Percentiles rank a stretch among this genome's conserved stretches.
Evolutionary conservation across 2,113 vertebrate species (phyloP).

Genomic region (Psittacara wagleri): DNA sequence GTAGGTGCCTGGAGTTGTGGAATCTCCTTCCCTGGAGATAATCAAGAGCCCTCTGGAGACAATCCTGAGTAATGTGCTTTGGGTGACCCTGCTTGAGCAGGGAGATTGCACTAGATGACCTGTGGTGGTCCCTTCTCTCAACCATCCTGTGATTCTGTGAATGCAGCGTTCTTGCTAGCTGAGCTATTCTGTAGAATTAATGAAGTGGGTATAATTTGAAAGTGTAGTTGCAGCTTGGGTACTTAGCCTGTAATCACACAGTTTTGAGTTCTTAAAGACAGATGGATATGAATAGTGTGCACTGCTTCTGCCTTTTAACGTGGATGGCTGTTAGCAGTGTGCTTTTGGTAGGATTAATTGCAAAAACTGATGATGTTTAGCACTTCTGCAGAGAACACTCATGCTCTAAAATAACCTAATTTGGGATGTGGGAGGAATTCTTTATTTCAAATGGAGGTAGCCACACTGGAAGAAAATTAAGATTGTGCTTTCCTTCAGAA

Average conservation of each 20-base stretch:
- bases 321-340: not conserved
- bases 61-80: not conserved
- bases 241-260: not conserved
- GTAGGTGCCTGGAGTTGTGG: not conserved
- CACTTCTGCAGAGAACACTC: not conserved
- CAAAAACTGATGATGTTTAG: not conserved
- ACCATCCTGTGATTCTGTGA: not conserved
- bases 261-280: not conserved
- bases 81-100: not conserved
- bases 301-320: not conserved
- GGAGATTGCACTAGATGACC: not conserved
- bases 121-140: not conserved
- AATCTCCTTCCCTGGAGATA: not conserved
- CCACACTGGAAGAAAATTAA: not conserved
- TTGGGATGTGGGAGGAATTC: not conserved
- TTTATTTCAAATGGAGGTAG: not conserved
- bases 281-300: not conserved
- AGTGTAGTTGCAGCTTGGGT: not conserved
- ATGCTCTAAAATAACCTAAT: not conserved
- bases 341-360: not conserved
- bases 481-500: not conserved
- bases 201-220: not conserved
- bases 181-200: not conserved
- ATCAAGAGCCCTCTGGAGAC: not conserved
- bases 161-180: not conserved